Base-by-base conservation (phyloP, 2,113 vertebrate species). In the Neolamprologus fasciatus region DNA sequence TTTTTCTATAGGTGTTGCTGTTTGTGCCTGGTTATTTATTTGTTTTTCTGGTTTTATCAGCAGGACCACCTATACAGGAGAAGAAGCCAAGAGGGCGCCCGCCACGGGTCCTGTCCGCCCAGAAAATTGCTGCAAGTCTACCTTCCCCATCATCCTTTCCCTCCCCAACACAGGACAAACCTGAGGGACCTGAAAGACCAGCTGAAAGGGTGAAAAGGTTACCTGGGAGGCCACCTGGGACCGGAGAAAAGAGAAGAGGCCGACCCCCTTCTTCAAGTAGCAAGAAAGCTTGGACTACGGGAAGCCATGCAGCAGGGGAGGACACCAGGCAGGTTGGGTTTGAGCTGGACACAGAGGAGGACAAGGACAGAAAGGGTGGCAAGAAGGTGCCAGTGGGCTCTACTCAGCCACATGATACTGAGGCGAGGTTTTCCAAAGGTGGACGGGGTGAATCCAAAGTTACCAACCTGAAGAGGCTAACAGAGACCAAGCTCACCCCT, bases 161-260 rank as follows among this genome's bases (percentile, higher is more conserved):
- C 54, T 80, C 96, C 85, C 95, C 96, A 71, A 94, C 96, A 12
- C 94, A 92, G 53, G 97, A 89, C 66, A 98, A 98, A 93, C 93
- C 96, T 82, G 98, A 98, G 87, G 95, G 91, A 82, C 82, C 89
- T 50, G 93, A 94, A 91, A 95, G 96, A 87, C 94, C 97, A 79
- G 94, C 96, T 90, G 98, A 99, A 71, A 99, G 98, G 89, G 94
- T 97, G 26, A 99, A 98, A 94, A 97, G 97, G 76, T 88, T 96
- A 21, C 97, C 97, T 19, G 97, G 97, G 28, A 96, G 96, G 85
- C 97, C 97, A 17, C 97, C 96, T 66, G 96, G 96, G 55, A 92
- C 94, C 1, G 97, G 97, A 66, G 98, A 99, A 89, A 99, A 98
- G 92, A 97, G 97, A 89, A 96, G 99, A 94, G 98, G 98, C 86